Base-by-base conservation (phyloP, 2,113 vertebrate species). In the Bos javanicus region DNA sequence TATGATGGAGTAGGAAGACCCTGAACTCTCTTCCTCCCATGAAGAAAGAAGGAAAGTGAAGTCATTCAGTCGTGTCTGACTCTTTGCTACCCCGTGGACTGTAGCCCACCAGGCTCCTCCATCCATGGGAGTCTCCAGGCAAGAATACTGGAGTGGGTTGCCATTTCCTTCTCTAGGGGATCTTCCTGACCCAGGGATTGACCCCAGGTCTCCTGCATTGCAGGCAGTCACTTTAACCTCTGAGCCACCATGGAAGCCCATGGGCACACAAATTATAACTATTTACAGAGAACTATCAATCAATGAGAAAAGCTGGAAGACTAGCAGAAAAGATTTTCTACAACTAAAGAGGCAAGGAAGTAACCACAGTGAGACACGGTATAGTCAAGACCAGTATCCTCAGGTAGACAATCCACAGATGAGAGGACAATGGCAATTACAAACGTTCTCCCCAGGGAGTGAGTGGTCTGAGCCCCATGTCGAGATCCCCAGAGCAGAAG, bases 41-140 rank as follows among this genome's bases (percentile, higher is more conserved):
- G 36, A 71, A 71, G 8, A 71, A 71, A 71, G n/a, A 36, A 36
- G 21, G 64, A 21, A 71, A 71, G 17, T 36, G 2, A 71, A 71
- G 64, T 36, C 2, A 0, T 17, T 71, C 9, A 71, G 17, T 71
- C 4, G 0, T 71, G 64, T 71, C 64, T 0, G 2, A 71, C 9
- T 21, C 17, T 21, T 71, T 71, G 64, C 64, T 36, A 21, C n/a
- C 19, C 17, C 0, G 8, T 36, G 64, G n/a, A 21, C 64, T 71
- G n/a, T 36, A 36, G 64, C n/a, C 17, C 4, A 71, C n/a, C n/a
- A 71, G 64, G 9, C 9, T 71, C n/a, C 17, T 71, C n/a, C 17
- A 21, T 36, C 64, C 64, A 36, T 36, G 17, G n/a, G n/a, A 36
- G 9, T 71, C n/a, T 71, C n/a, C 64, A 71, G 64, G 64, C 64